Evolutionary conservation across 2,888 invertebrate genomes (phyloP).

Genomic region (Eurytoma adleriae): DNA sequence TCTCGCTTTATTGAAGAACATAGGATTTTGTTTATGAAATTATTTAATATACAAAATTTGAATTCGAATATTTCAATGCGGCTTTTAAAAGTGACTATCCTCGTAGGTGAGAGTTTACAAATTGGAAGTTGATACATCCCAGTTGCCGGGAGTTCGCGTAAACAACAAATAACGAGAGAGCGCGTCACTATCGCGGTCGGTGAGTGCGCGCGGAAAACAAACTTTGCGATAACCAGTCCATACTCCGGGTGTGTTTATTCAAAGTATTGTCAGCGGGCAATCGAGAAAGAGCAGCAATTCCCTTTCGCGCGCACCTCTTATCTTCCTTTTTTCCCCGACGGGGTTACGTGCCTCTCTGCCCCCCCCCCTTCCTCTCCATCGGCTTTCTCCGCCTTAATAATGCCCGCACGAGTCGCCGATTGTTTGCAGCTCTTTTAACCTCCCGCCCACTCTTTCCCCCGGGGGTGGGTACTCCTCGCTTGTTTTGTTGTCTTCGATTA

Average conservation of each 20-base stretch:
- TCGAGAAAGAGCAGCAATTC: constrained; percentile 29
- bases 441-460: neutral
- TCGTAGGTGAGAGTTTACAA: constrained; percentile 4
- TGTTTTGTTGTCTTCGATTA: constrained; percentile 24
- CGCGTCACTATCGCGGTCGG: neutral
- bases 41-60: too few relatives aligned
- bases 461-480: neutral
- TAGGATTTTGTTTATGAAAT: too few relatives aligned
- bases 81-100: too few relatives aligned
- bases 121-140: neutral
- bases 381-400: constrained; percentile 16
- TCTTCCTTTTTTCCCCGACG: neutral
- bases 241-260: constrained; percentile 9
- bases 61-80: too few relatives aligned
- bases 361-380: neutral
- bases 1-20: too few relatives aligned
- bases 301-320: neutral
- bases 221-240: neutral
- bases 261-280: constrained; percentile 24
- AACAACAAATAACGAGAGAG: constrained; percentile 41
- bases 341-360: neutral
- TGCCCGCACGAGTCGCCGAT: neutral
- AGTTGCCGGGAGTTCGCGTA: constrained; percentile 11
- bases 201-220: constrained; percentile 7
- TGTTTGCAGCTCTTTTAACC: constrained; percentile 28